Percentiles rank a stretch among this genome's conserved stretches.
phyloP scores from a whole-genome alignment of 2,888 invertebrate species.

The Cheilosia variabilis region DNA sequence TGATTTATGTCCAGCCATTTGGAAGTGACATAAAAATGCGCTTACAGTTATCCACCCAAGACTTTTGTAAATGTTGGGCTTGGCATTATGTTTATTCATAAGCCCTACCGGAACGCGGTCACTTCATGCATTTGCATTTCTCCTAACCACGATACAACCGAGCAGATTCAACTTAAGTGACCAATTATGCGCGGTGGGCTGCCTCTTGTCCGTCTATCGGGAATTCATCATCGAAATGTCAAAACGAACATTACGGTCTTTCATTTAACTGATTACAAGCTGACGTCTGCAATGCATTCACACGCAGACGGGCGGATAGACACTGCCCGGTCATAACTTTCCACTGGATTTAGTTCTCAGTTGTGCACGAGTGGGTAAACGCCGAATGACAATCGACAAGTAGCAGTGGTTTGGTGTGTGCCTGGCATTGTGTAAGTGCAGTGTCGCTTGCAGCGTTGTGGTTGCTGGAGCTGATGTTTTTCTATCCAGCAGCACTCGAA shows the following conservation, averaged over 20 bases:
- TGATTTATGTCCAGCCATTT: conserved; percentile 67
- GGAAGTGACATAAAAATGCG: conserved; percentile 67
- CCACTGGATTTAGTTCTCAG: conserved; percentile 27
- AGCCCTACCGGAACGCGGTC: conserved; percentile 26
- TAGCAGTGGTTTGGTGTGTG: conserved; percentile 20
- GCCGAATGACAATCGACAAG: conserved; percentile 48
- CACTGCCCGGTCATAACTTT: conserved; percentile 43
- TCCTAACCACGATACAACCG: not conserved
- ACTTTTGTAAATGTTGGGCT: conserved; percentile 53
- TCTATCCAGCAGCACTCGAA: not conserved
- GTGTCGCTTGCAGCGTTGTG: conserved; percentile 29
- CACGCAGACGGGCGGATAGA: conserved; percentile 1
- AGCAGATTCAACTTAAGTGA: conserved; percentile 39
- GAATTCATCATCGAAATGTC: conserved; percentile 67
- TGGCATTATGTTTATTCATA: conserved; percentile 56
- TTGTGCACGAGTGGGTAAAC: conserved; percentile 34
- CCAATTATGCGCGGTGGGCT: conserved; percentile 50
- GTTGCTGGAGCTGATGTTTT: not conserved
- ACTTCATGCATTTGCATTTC: conserved; percentile 14
- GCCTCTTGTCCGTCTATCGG: conserved; percentile 14
- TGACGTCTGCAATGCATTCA: conserved; percentile 50
- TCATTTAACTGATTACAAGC: conserved; percentile 44
- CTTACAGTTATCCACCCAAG: conserved; percentile 69
- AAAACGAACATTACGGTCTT: conserved; percentile 56
- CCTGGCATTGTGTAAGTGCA: not conserved